These are phyloP conservation scores for Leucania comma DNA, from an alignment of 2,888 invertebrate genomes.

Conservation along the genomic window DNA sequence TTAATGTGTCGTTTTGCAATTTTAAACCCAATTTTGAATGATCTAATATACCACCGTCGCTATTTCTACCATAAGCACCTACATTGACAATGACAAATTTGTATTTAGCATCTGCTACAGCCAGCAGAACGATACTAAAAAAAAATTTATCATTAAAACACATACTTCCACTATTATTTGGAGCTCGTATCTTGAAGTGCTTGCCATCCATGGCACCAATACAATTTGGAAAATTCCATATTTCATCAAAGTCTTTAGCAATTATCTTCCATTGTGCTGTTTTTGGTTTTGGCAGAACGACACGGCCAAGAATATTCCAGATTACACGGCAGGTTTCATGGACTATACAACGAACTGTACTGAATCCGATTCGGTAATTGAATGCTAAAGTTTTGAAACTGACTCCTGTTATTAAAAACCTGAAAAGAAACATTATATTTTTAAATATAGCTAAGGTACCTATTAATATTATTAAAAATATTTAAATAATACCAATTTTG, in stretches of 20 bases:
- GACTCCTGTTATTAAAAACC: slow-evolving; percentile 49
- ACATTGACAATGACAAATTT: slow-evolving; percentile 36
- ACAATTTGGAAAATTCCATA: slow-evolving; percentile 24
- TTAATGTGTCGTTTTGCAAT: slow-evolving; percentile 32
- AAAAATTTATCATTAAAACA: slow-evolving; percentile 1
- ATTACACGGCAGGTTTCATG: slow-evolving; percentile 6
- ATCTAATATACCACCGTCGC: slow-evolving; percentile 36
- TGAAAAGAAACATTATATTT: slow-evolving; percentile 22
- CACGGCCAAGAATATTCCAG: slow-evolving; percentile 5
- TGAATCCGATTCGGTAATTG: slow-evolving; percentile 9
- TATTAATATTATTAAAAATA: slow-evolving; percentile 28
- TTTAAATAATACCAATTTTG: slow-evolving; percentile 26
- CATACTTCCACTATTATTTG: slow-evolving; percentile 1
- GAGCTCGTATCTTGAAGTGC: slow-evolving; percentile 12
- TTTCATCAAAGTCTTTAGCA: slow-evolving; percentile 11
- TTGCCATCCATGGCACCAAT: slow-evolving; percentile 25
- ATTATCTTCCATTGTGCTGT: slow-evolving; percentile 18
- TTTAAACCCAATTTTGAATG: slow-evolving; percentile 38
- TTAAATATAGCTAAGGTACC: slow-evolving; percentile 53
- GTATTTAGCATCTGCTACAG: slow-evolving; percentile 13
- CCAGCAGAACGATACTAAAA: slow-evolving; percentile 7
- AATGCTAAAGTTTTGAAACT: slow-evolving; percentile 51
- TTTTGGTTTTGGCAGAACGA: slow-evolving; percentile 9
- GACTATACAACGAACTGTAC: slow-evolving; percentile 5
- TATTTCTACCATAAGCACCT: slow-evolving; percentile 42